Evolutionary conservation across 2,888 invertebrate species (phyloP).

Genomic region (Linyphia triangularis): DNA sequence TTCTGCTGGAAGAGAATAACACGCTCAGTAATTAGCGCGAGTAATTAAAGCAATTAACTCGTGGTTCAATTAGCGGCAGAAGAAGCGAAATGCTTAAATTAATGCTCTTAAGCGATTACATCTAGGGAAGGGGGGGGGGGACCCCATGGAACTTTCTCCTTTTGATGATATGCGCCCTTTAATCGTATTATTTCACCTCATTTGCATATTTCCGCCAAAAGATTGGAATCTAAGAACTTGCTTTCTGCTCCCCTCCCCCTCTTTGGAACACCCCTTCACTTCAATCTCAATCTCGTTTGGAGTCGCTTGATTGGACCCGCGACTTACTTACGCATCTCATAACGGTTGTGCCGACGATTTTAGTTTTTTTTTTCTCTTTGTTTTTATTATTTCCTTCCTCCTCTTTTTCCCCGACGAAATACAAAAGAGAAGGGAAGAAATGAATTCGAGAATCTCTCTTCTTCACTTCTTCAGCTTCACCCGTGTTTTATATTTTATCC

Average conservation of each 20-base stretch:
- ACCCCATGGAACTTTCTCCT: conserved; percentile 55
- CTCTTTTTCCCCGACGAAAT: neutral
- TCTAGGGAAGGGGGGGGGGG: conserved; percentile 26
- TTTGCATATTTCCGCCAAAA: conserved; percentile 73
- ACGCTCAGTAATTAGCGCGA: conserved; percentile 67
- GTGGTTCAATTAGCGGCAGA: conserved; percentile 71
- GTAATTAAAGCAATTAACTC: conserved; percentile 74
- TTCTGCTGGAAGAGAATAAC: conserved; percentile 11
- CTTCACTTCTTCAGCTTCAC: neutral
- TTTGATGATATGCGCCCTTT: conserved; percentile 71
- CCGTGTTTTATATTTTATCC: neutral
- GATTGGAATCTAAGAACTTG: conserved; percentile 68
- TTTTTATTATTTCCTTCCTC: conserved; percentile 22
- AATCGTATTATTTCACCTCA: conserved; percentile 73
- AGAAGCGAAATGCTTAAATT: conserved; percentile 72
- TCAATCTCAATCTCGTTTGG: conserved; percentile 72
- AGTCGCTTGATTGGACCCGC: conserved; percentile 69
- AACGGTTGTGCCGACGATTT: conserved; percentile 55
- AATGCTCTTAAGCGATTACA: conserved; percentile 70
- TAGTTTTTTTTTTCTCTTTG: conserved; percentile 7
- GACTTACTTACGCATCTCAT: conserved; percentile 74
- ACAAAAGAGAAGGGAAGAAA: conserved; percentile 55
- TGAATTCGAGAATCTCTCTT: conserved; percentile 59
- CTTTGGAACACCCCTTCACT: conserved; percentile 24
- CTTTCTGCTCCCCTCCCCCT: conserved; percentile 8